phyloP scores from a whole-genome alignment of 2,888 invertebrate species.

The Drosophila sordidapex region DNA sequence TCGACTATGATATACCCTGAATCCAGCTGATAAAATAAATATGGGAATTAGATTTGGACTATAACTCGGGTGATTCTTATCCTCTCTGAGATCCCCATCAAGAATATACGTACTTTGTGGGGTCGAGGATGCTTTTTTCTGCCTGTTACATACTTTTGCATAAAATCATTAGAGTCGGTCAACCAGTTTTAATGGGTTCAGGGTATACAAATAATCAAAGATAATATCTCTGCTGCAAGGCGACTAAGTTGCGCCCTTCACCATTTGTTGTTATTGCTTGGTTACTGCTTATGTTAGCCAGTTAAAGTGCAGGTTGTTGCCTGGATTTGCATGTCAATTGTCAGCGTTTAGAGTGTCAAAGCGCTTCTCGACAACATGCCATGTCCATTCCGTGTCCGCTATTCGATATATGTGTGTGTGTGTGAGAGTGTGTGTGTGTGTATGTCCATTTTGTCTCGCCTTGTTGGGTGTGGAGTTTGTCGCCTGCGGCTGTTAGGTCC shows the following conservation, averaged over 20 bases:
- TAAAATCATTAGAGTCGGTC: no score
- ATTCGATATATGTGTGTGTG: not conserved
- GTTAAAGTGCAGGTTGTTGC: conserved; percentile 55
- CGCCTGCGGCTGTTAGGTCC: conserved; percentile 2
- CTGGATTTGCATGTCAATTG: conserved; percentile 71
- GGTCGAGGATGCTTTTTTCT: not conserved
- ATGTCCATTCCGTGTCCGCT: conserved; percentile 21
- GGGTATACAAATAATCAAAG: not conserved
- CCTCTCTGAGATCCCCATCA: not conserved
- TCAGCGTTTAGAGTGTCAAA: conserved; percentile 54
- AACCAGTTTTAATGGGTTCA: not conserved
- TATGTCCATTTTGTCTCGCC: conserved; percentile 1
- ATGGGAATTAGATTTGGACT: not conserved
- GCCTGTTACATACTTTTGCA: not conserved
- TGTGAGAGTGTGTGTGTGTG: not conserved
- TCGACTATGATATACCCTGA: not conserved
- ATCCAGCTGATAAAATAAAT: not conserved
- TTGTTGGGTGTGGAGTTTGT: conserved; percentile 6
- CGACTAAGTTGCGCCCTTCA: conserved; percentile 9
- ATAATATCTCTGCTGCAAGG: not conserved
- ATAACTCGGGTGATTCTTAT: not conserved
- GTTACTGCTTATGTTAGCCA: conserved; percentile 37
- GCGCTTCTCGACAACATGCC: conserved; percentile 19
- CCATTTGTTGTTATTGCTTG: conserved; percentile 1
- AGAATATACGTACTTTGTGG: not conserved